Evolutionary conservation across 1,140 invertebrate genomes (phyloP).

Genomic region (Dysdera silvatica): DNA sequence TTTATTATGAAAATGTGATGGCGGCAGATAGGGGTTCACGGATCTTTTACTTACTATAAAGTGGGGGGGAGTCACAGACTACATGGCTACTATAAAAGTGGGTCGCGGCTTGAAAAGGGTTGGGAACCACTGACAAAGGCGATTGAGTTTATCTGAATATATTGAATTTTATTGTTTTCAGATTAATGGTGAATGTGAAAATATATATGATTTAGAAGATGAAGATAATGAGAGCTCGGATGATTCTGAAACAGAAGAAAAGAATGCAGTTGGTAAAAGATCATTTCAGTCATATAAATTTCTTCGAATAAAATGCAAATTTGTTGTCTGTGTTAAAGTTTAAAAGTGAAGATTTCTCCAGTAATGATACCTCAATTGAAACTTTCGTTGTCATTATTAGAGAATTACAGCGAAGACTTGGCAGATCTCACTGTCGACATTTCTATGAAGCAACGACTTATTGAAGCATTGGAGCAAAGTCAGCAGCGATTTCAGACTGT

Average conservation of each 20-base stretch:
- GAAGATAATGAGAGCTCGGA: slow-evolving; percentile 44
- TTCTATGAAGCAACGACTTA: slow-evolving; percentile 60
- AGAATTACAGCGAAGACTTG: slow-evolving; percentile 29
- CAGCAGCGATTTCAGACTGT: slow-evolving; percentile 74
- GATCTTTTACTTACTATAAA: too few species aligned
- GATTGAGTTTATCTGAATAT: too few species aligned
- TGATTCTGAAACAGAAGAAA: slow-evolving; percentile 38
- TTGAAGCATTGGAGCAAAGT: slow-evolving; percentile 84
- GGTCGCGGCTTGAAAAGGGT: too few species aligned
- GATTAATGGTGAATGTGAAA: slow-evolving; percentile 41
- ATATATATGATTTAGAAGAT: slow-evolving; percentile 47
- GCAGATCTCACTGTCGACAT: slow-evolving; percentile 31
- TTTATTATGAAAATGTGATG: too few species aligned
- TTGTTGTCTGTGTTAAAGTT: background rate
- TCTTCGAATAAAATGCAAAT: background rate
- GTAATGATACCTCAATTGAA: background rate
- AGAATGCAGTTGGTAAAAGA: slow-evolving; percentile 35
- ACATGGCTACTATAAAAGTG: too few species aligned
- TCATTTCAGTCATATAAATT: background rate
- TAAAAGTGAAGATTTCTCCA: slow-evolving; percentile 26
- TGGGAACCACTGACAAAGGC: too few species aligned
- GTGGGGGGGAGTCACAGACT: too few species aligned
- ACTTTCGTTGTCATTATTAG: background rate
- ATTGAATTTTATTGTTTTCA: background rate
- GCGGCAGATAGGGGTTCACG: too few species aligned